Percentiles rank a stretch among this genome's conserved stretches.
Evolutionary conservation across 2,113 vertebrate genomes (phyloP).

Genomic region (Gavia stellata): DNA sequence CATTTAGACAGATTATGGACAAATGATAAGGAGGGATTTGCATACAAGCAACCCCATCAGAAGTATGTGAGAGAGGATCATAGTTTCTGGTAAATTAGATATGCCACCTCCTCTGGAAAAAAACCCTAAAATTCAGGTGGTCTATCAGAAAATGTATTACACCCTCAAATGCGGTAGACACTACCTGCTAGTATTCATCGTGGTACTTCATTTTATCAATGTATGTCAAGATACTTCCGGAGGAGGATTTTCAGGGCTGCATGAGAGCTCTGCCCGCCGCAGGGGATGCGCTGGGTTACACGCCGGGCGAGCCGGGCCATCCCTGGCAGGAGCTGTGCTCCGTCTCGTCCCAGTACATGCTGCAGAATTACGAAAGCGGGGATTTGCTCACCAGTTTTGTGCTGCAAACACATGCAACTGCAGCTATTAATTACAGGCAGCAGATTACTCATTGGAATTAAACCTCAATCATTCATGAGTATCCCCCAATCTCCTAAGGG

Average conservation of each 20-base stretch:
- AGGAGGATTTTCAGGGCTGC: background rate
- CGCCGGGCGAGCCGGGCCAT: fast-evolving
- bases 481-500: fast-evolving
- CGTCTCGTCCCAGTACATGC: fast-evolving
- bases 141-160: background rate
- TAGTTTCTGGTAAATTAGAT: background rate
- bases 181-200: background rate
- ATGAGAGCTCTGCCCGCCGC: background rate
- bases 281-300: background rate
- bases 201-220: background rate
- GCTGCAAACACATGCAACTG: background rate
- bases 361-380: background rate
- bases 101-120: background rate
- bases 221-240: background rate
- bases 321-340: background rate
- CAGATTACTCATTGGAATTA: background rate
- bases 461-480: background rate
- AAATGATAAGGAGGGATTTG: background rate
- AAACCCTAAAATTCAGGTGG: background rate
- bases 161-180: background rate
- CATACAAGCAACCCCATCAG: background rate
- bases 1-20: slow-evolving; percentile 29
- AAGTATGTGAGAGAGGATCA: background rate
- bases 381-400: background rate
- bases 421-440: background rate